Evolutionary conservation across 2,797 vertebrate genomes (phyloP).

Genomic region (Cirrhinus molitorella): DNA sequence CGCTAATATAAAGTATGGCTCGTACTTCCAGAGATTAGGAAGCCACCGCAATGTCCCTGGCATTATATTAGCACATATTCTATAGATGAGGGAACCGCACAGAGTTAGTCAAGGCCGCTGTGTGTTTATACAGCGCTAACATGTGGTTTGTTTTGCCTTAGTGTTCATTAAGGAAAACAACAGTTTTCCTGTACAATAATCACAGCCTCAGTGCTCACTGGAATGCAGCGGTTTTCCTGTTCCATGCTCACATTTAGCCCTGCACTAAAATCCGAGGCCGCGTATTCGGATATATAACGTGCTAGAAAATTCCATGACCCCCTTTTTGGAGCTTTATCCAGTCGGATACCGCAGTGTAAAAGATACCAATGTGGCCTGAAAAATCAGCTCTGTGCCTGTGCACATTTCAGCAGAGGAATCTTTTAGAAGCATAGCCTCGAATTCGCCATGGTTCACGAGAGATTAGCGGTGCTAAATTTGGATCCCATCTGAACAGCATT

Average conservation of each 20-base stretch:
- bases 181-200: constrained; percentile 68
- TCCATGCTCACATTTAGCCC: constrained; percentile 44
- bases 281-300: background rate
- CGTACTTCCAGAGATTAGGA: constrained; percentile 60
- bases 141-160: constrained; percentile 65
- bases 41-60: constrained; percentile 59
- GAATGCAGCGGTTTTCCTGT: constrained; percentile 63
- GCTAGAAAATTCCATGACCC: constrained; percentile 14
- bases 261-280: background rate
- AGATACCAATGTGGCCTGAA: constrained; percentile 23
- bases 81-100: constrained; percentile 57
- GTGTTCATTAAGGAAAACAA: constrained; percentile 72
- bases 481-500: constrained; percentile 45
- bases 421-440: constrained; percentile 37
- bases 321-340: constrained; percentile 1
- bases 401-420: constrained; percentile 27
- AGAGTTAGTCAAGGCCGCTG: constrained; percentile 62
- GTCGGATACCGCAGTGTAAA: constrained; percentile 27
- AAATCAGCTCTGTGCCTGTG: constrained; percentile 37
- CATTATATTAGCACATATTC: constrained; percentile 14
- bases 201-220: constrained; percentile 63
- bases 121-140: constrained; percentile 64
- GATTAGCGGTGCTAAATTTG: constrained; percentile 53
- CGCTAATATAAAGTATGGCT: constrained; percentile 36
- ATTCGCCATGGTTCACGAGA: constrained; percentile 47